phyloP scores from a whole-genome alignment of 2,888 invertebrate genomes.

The Eristalinus sepulchralis region DNA sequence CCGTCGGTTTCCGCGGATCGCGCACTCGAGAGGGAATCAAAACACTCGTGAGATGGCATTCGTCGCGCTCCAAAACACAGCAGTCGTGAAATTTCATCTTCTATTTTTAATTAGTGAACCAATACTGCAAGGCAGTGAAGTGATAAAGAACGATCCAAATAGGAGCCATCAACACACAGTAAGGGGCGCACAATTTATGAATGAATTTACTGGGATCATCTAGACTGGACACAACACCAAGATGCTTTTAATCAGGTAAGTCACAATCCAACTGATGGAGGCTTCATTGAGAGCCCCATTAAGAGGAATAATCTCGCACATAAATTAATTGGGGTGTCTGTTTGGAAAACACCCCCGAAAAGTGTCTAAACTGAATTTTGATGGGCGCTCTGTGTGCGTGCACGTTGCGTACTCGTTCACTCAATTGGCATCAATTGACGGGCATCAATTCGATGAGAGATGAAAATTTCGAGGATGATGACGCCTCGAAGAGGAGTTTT shows the following conservation, averaged over 20 bases:
- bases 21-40: slow-evolving; percentile 18
- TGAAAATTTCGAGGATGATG: slow-evolving; percentile 6
- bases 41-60: slow-evolving; percentile 22
- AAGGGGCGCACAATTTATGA: slow-evolving; percentile 42
- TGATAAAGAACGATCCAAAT: slow-evolving; percentile 36
- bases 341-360: slow-evolving; percentile 35
- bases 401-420: slow-evolving; percentile 7
- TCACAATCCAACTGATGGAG: background rate
- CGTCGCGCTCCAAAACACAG: slow-evolving; percentile 20
- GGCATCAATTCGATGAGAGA: slow-evolving; percentile 14
- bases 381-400: background rate
- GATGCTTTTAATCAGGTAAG: slow-evolving; percentile 70
- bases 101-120: slow-evolving; percentile 60
- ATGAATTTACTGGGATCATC: slow-evolving; percentile 49
- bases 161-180: background rate
- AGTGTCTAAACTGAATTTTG: slow-evolving; percentile 37
- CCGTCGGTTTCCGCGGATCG: background rate
- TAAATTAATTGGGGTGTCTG: slow-evolving; percentile 49
- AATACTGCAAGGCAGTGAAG: slow-evolving; percentile 38
- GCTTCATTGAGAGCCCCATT: slow-evolving; percentile 28
- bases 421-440: slow-evolving; percentile 63
- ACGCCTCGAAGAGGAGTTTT: background rate
- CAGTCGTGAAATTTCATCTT: slow-evolving; percentile 58
- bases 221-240: slow-evolving; percentile 41
- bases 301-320: slow-evolving; percentile 23